Conservation (phyloP, 2,797 vertebrate species). For the Chlorospingus flavigularis region DNA sequence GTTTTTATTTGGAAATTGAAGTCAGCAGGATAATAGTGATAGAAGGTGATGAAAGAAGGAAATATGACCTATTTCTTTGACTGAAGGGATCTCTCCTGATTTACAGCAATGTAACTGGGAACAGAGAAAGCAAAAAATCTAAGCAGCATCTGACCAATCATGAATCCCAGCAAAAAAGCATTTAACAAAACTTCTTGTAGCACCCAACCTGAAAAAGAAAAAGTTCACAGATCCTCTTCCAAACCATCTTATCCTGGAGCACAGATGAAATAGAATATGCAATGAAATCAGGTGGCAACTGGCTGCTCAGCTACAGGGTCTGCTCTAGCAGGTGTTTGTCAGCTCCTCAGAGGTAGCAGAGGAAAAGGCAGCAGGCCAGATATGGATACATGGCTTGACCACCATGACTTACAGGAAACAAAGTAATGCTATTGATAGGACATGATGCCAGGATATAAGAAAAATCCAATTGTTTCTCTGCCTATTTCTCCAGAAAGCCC, state of each 20-base stretch:
- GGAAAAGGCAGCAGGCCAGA: background rate
- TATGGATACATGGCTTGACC: background rate
- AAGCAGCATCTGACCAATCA: background rate
- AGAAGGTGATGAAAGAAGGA: background rate
- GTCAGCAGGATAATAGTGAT: background rate
- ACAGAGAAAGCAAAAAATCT: background rate
- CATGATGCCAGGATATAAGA: background rate
- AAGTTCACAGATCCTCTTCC: background rate
- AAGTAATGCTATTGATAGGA: background rate
- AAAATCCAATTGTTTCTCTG: background rate
- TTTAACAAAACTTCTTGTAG: background rate
- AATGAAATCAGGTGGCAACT: background rate
- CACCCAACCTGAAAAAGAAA: background rate
- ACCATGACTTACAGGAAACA: background rate
- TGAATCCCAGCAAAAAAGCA: background rate
- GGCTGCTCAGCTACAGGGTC: background rate
- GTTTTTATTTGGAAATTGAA: background rate
- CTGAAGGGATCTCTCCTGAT: background rate
- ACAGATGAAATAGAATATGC: background rate
- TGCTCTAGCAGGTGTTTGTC: background rate
- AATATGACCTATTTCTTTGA: background rate
- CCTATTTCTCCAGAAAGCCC: background rate
- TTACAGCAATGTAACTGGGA: background rate
- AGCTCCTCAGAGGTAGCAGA: background rate
- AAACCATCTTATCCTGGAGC: background rate